phyloP scores from a whole-genome alignment of 2,888 invertebrate genomes.

The Torymus auratus region DNA sequence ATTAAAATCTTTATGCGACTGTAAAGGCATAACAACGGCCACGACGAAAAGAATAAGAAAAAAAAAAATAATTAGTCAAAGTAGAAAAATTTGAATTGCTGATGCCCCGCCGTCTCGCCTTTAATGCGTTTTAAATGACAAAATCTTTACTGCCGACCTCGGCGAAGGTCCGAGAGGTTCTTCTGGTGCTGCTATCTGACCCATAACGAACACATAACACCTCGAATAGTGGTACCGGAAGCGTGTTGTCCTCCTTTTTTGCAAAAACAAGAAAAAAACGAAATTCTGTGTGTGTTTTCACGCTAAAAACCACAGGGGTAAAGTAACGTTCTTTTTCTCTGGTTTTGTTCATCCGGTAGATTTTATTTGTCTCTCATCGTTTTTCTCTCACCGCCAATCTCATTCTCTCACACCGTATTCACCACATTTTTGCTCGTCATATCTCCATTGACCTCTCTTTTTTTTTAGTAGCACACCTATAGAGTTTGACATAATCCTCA shows the following conservation, averaged over 20 bases:
- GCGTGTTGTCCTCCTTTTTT: background rate
- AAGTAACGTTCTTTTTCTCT: conserved; percentile 6
- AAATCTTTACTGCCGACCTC: conserved; percentile 39
- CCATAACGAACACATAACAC: conserved; percentile 40
- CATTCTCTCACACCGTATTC: conserved; percentile 49
- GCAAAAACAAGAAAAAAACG: too few species aligned
- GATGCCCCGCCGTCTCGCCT: background rate
- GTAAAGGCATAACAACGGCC: too few species aligned
- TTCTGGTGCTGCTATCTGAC: conserved; percentile 51
- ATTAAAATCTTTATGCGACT: conserved; percentile 11
- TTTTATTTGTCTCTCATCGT: conserved; percentile 43
- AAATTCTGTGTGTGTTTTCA: background rate
- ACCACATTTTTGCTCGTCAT: conserved; percentile 38
- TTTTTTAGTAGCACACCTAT: conserved; percentile 55
- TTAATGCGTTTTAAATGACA: conserved; percentile 10
- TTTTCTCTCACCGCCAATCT: conserved; percentile 39
- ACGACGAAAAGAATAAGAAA: too few species aligned
- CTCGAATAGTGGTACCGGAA: conserved; percentile 42
- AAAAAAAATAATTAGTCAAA: conserved; percentile 1
- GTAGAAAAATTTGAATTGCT: conserved; percentile 21
- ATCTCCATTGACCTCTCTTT: conserved; percentile 36
- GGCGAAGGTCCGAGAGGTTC: conserved; percentile 10
- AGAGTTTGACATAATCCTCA: conserved; percentile 54
- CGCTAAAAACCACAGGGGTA: conserved; percentile 1
- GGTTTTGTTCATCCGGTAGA: conserved; percentile 34